Evolutionary conservation across 2,797 vertebrate species (phyloP).

Genomic region (Synanceia verrucosa): DNA sequence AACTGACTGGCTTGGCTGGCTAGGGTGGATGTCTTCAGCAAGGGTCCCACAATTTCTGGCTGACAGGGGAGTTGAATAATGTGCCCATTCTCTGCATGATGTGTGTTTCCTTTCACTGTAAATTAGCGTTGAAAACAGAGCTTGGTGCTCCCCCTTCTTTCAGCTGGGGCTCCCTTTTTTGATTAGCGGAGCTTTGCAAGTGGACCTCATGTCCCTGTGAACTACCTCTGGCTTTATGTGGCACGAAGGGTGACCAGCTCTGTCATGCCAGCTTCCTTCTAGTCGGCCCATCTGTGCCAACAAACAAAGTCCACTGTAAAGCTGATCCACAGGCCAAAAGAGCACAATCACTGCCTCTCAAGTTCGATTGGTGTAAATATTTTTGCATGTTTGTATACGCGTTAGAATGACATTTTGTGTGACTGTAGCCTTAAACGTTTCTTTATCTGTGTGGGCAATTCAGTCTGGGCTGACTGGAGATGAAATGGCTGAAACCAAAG

Average conservation of each 20-base stretch:
- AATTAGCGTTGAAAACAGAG: conserved; percentile 53
- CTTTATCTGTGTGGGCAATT: not conserved
- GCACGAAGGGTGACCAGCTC: conserved; percentile 58
- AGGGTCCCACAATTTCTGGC: conserved; percentile 14
- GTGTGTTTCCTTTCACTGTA: conserved; percentile 48
- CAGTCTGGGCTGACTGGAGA: conserved; percentile 6
- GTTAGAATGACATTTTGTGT: not conserved
- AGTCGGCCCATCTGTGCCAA: conserved; percentile 53
- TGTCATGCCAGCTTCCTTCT: conserved; percentile 48
- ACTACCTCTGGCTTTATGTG: conserved; percentile 64
- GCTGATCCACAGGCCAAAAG: conserved; percentile 38
- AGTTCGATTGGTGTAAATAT: conserved; percentile 30
- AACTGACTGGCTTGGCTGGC: not conserved
- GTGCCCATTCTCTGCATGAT: conserved; percentile 20
- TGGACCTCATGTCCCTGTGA: conserved; percentile 58
- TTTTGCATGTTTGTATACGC: not conserved
- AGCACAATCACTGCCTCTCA: conserved; percentile 19
- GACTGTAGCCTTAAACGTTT: not conserved
- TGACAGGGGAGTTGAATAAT: conserved; percentile 22
- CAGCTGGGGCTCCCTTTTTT: conserved; percentile 40
- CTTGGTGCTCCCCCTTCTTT: conserved; percentile 31
- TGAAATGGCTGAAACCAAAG: conserved; percentile 15
- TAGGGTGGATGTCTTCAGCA: not conserved
- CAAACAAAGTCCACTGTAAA: conserved; percentile 47
- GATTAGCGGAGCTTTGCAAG: conserved; percentile 40